phyloP scores from a whole-genome alignment of 1,140 invertebrate genomes.

The Lithobius niger region DNA sequence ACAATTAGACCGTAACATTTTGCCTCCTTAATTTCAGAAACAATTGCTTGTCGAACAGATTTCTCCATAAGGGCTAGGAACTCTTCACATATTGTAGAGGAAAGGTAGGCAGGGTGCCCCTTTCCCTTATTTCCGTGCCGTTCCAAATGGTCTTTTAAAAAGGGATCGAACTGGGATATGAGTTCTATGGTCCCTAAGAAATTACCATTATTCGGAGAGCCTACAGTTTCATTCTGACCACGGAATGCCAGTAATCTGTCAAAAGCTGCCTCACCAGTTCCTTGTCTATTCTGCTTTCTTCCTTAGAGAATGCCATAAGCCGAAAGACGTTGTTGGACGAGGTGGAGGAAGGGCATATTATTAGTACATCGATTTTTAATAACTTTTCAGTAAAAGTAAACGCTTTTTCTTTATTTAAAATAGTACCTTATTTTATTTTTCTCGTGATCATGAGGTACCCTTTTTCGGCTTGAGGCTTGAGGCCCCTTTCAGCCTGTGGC shows the following conservation, averaged over 20 bases:
- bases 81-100: conserved; percentile 12
- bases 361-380: no score
- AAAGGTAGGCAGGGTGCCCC: conserved; percentile 6
- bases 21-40: conserved; percentile 5
- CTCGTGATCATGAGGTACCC: no score
- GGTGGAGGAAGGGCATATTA: no score
- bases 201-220: conserved; percentile 9
- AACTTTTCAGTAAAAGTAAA: no score
- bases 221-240: conserved; percentile 6
- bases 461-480: no score
- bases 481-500: no score
- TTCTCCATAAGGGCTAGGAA: not conserved
- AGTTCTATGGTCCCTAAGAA: conserved; percentile 11
- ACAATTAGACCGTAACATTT: conserved; percentile 20
- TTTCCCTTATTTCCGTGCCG: conserved; percentile 6
- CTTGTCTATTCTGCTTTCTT: no score
- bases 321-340: no score
- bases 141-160: conserved; percentile 13
- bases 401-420: no score
- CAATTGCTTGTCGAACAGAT: conserved; percentile 5
- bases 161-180: conserved; percentile 14
- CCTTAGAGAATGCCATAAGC: no score
- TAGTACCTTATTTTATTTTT: no score
- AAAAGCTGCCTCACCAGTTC: no score
- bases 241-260: conserved; percentile 10